These are phyloP conservation scores for Ametastegia equiseti DNA, from an alignment of 2,888 invertebrate genomes.

Conservation along the genomic window DNA sequence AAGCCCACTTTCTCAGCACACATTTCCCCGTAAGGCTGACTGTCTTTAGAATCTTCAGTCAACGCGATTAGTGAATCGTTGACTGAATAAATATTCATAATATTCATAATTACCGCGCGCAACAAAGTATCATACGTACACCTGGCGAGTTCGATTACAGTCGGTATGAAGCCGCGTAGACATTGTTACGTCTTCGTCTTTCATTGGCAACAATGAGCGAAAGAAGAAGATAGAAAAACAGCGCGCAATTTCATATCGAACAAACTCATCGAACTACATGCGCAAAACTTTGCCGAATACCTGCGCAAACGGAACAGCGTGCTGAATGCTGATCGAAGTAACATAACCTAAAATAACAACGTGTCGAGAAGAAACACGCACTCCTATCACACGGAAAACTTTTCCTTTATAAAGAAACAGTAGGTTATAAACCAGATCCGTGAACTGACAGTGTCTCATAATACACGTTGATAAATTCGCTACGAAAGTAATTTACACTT, in stretches of 20 bases:
- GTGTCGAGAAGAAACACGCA: background rate
- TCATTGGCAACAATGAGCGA: no score
- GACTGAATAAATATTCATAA: background rate
- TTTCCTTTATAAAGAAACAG: background rate
- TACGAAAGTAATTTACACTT: background rate
- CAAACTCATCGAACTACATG: background rate
- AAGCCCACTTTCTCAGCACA: no score
- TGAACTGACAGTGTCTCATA: background rate
- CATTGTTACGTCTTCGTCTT: no score
- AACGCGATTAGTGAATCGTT: no score
- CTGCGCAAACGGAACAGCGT: constrained; percentile 9
- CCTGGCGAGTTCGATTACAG: no score
- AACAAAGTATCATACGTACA: no score
- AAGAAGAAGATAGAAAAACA: no score
- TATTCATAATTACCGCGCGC: background rate
- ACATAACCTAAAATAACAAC: constrained; percentile 25
- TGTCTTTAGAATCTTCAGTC: no score
- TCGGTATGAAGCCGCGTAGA: no score
- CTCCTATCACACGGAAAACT: background rate
- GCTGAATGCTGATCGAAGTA: background rate
- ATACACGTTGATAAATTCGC: background rate
- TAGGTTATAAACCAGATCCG: constrained; percentile 1
- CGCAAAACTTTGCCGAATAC: constrained; percentile 6
- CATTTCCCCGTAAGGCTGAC: no score
- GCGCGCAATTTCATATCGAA: no score